Conservation (phyloP, 2,888 invertebrate genomes). For the Xanthorhoe spadicearia region DNA sequence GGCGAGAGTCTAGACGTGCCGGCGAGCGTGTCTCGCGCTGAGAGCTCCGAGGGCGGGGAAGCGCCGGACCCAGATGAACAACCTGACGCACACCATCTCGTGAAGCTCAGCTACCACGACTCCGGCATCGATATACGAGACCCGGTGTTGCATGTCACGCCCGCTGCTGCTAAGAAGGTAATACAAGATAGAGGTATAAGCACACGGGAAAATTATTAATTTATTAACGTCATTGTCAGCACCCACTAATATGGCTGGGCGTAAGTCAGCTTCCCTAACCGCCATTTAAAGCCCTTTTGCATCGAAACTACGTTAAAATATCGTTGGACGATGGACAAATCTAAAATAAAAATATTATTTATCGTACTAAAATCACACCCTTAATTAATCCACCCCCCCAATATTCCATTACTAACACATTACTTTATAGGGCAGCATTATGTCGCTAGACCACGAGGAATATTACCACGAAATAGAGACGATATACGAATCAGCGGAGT, state of each 20-base stretch:
- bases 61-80: constrained; percentile 71
- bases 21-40: constrained; percentile 49
- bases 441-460: constrained; percentile 55
- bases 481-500: constrained; percentile 70
- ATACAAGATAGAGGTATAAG: not conserved
- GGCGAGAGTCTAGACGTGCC: constrained; percentile 69
- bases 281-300: too few species aligned
- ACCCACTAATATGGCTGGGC: too few species aligned
- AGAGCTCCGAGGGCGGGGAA: constrained; percentile 44
- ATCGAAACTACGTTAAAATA: too few species aligned
- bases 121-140: constrained; percentile 95
- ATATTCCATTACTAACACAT: constrained; percentile 48
- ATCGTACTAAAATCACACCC: not conserved
- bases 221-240: too few species aligned
- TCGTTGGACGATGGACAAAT: too few species aligned
- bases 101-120: constrained; percentile 94
- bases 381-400: not conserved
- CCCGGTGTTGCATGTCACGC: constrained; percentile 87
- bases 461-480: constrained; percentile 75
- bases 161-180: constrained; percentile 87
- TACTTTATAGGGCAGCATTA: constrained; percentile 48
- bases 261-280: too few species aligned
- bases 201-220: too few species aligned
- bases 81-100: constrained; percentile 83
- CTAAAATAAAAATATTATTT: too few species aligned